Evolutionary conservation across 2,113 vertebrate species (phyloP), one percentile per base, ranked within the genome.

Genomic region (Syngnathus floridae): DNA sequence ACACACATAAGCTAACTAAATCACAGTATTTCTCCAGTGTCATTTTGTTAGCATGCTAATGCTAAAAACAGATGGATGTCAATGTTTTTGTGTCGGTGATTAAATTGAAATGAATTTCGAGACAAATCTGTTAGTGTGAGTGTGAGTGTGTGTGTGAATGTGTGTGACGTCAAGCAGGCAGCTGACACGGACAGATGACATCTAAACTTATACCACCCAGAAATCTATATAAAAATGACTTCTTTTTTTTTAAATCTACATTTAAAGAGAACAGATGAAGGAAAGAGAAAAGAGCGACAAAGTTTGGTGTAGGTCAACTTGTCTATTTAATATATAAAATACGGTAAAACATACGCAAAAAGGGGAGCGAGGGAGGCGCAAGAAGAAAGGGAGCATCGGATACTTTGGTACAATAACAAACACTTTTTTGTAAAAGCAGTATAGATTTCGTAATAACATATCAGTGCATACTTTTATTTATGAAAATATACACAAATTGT

Each of bases 401-500:
- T 93, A 90, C 92, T 93, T 93, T 93, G 93, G 93, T 93, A 93
- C 94, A 91, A 91, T 92, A 94, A 93, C 93, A 93, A 93, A 93
- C 92, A 92, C 90, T 90, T 90, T 85, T 93, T 93, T 93, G 93
- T 93, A 92, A 93, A 95, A 95, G 93, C 88, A 93, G 92, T 93
- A 93, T 91, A 93, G 91, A 93, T 90, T 92, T 93, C 92, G 89
- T 92, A 94, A 90, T 91, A 94, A 93, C 94, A 94, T 93, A 88
- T 95, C 93, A 95, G 94, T 95, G 93, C 94, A 94, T 94, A 94
- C 93, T 93, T 94, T 94, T 61, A 92, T 90, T 93, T 94, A 95
- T 91, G 94, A 95, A 95, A 95, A 95, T 94, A 95, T 94, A 94
- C 93, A 95, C 92, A 92, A 91, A 91, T 88, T 94, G 92, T 92